Base-by-base conservation (phyloP, 2,113 vertebrate genomes). In the Procapra przewalskii region DNA sequence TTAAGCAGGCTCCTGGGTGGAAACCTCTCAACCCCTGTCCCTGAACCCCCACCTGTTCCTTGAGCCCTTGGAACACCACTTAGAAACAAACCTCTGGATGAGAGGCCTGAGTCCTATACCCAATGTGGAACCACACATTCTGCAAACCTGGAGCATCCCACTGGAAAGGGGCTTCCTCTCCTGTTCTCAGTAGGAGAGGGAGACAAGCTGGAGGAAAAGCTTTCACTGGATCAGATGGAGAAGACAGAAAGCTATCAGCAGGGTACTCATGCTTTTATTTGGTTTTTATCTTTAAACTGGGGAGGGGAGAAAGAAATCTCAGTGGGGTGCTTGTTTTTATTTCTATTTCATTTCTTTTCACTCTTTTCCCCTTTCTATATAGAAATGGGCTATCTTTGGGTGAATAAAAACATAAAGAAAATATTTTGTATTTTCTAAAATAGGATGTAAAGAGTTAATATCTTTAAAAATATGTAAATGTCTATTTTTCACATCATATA, bases 241-340 rank as follows among this genome's bases (percentile, higher is more conserved):
- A 50, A 81, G 77, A 71, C 43, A 62, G 79, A 9, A 5, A 10
- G 17, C 43, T 15, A 0, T 52, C 92, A 67, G 88, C 31, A 55
- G 87, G 60, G 50, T 7, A n/a, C 19, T 55, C 3, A 1, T 9
- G 14, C 50, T 29, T 91, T 85, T 3, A 60, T 71, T 67, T 88
- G 67, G 54, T 64, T 87, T 93, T 96, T 52, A 52, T 91, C 93
- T 96, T 88, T 87, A 55, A 96, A 80, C 67, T 50, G 2, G 52
- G 82, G 50, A 57, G 54, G 23, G n/a, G 31, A 92, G 94, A 55
- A 55, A 86, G 62, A 81, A 31, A 67, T 94, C 88, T 60, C 54
- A 60, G 23, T 79, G 54, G 80, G 52, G 27, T 88, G 55, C 71
- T 89, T 43, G 50, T 48, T 25, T 89, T 33, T 71, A 43, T 60